Base-by-base conservation (phyloP, 2,888 invertebrate genomes). In the Drosophila recens region DNA sequence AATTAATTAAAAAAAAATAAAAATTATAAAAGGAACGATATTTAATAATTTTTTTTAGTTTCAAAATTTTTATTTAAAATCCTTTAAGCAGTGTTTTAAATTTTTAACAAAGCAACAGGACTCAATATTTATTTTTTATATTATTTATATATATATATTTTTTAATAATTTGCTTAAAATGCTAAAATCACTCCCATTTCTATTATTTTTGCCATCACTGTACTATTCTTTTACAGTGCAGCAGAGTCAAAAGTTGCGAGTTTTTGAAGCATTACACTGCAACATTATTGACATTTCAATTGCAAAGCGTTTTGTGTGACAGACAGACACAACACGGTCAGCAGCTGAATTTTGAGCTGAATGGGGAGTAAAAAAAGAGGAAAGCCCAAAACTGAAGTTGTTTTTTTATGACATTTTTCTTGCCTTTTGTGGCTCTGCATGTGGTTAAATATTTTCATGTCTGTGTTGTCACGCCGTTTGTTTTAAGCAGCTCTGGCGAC, bases 231-330 rank as follows among this genome's bases (percentile, higher is more conserved):
- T 67, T 43, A 49, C 33, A 57, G 70, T 70, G 57, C 46, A 57
- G 20, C 23, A 13, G 15, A 17, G 36, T 4, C 40, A 20, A 23
- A 51, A 54, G 43, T 38, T 48, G 1, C 2, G 38, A 62, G 56
- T 75, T 81, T 82, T 78, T 83, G 70, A 73, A 64, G 66, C 54
- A 58, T 75, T 64, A 27, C 69, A 57, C 45, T 71, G 61, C 74
- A 79, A 87, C 77, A 87, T 89, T 87, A 87, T 87, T 89, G 86
- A 84, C 89, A 89, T 89, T 87, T 87, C 89, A 88, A 84, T 82
- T 84, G 80, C 74, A 74, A 78, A 83, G 65, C 67, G 56, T 75
- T 87, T 69, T 79, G 75, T 73, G 75, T 68, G 77, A 54, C 64
- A 68, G 77, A 54, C 64, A 68, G 77, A 48, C 64, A 68, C 65